phyloP scores from a whole-genome alignment of 2,797 vertebrate species.

The Falco cherrug region DNA sequence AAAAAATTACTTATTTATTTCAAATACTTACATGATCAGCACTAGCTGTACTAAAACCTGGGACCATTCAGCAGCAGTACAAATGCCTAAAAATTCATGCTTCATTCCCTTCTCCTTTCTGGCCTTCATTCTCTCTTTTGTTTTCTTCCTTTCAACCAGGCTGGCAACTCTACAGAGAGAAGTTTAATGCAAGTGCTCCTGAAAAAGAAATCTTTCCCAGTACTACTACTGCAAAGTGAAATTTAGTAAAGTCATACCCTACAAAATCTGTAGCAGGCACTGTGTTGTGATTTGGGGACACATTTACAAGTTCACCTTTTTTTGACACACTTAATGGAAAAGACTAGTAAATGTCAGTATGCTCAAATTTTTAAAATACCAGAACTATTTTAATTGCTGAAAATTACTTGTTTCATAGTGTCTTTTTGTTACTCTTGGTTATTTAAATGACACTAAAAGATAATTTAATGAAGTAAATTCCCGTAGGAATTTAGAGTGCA shows the following conservation, averaged over 20 bases:
- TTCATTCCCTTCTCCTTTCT: neutral
- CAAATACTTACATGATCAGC: neutral
- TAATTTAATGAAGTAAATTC: slow-evolving; percentile 40
- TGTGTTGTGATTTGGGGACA: neutral
- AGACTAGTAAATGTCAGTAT: slow-evolving; percentile 27
- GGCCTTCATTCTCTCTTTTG: neutral
- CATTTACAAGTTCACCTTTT: neutral
- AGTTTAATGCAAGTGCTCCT: neutral
- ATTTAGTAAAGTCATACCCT: neutral
- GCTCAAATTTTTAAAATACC: slow-evolving; percentile 42
- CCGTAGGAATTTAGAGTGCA: neutral
- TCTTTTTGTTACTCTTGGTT: slow-evolving; percentile 23
- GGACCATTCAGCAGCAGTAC: neutral
- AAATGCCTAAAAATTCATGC: neutral
- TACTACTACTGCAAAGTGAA: neutral
- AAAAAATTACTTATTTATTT: neutral
- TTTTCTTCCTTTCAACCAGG: neutral
- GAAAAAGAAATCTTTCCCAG: neutral
- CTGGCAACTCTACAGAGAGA: neutral
- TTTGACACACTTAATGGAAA: slow-evolving; percentile 45
- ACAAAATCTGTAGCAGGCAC: neutral
- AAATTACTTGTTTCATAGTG: slow-evolving; percentile 48
- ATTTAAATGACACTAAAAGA: slow-evolving; percentile 30
- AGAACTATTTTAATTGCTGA: slow-evolving; percentile 55
- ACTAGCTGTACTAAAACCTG: neutral